Evolutionary conservation across 2,888 invertebrate genomes (phyloP), one percentile per base, ranked within the genome.

Genomic region (Amorpha juglandis): DNA sequence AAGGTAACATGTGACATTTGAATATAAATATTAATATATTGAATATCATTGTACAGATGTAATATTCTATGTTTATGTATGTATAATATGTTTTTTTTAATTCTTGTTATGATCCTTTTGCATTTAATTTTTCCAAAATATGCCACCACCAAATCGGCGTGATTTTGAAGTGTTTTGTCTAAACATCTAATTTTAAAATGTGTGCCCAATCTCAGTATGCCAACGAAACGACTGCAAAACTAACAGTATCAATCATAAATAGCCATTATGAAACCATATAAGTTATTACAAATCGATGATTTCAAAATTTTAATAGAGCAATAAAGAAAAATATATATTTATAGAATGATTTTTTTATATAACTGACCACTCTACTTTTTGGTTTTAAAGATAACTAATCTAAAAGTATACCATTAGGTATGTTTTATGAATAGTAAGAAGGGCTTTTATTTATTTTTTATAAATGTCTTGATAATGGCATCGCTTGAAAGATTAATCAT

Each of bases 131-230:
- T 87, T 85, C 78, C 69, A 74, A 73, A 63, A 71, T 75, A 71
- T 78, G 78, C 84, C 84, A 83, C 86, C 86, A 83, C 85, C 71
- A 67, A 67, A 67, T 71, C 70, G 68, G 74, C 75, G 72, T 80
- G 81, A 84, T 84, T 84, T 78, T 79, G 69, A 77, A 79, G 82
- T 84, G 87, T 87, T 87, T 84, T 63, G 19, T 62, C 45, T 38
- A 77, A 86, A 84, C 81, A 82, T 86, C 80, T 74, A 67, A 63
- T 74, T 76, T 71, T 75, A 74, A 84, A 82, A 85, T 85, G 83
- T 81, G 78, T 63, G 63, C 51, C 69, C 68, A 69, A 70, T 72
- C 77, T 75, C 77, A 74, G 71, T 80, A 83, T 84, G 83, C 82
- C 81, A 75, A 75, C 75, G 73, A 76, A 73, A 53, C 62, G 45